Percentiles rank a stretch among this genome's conserved stretches.
These are phyloP conservation scores for Corythornis leucogaster DNA, from an alignment of 2,797 vertebrate genomes.

Conservation along the genomic window DNA sequence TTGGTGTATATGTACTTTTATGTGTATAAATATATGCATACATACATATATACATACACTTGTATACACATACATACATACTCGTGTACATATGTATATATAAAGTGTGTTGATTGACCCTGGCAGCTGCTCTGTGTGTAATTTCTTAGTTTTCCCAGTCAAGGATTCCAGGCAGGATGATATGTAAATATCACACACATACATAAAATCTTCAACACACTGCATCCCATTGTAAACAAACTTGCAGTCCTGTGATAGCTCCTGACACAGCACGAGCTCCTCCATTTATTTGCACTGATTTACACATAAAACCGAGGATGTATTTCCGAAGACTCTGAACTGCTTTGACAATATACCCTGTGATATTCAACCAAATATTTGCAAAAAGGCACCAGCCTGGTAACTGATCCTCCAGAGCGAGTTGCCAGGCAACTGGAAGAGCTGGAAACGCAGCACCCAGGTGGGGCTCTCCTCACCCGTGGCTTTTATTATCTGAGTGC, in stretches of 20 bases:
- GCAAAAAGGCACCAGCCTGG: background rate
- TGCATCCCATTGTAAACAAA: background rate
- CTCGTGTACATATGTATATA: background rate
- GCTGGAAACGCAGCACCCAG: background rate
- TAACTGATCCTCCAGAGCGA: background rate
- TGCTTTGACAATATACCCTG: background rate
- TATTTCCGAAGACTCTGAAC: background rate
- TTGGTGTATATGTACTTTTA: background rate
- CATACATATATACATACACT: too few species aligned
- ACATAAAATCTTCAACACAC: background rate
- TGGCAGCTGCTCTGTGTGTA: background rate
- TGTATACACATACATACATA: too few species aligned
- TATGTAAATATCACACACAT: background rate
- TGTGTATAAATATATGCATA: background rate
- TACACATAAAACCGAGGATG: background rate
- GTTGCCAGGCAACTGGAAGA: background rate
- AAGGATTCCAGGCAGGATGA: conserved; percentile 4
- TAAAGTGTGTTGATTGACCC: conserved; percentile 26
- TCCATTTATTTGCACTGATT: background rate
- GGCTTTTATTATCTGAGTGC: background rate
- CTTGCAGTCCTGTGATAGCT: background rate
- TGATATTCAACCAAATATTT: background rate
- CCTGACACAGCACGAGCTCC: background rate
- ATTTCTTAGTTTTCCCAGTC: background rate
- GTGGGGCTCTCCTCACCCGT: background rate